These are phyloP conservation scores for Heteractis magnifica DNA, from an alignment of 92 coral and sea anemone species.

Conservation along the genomic window DNA sequence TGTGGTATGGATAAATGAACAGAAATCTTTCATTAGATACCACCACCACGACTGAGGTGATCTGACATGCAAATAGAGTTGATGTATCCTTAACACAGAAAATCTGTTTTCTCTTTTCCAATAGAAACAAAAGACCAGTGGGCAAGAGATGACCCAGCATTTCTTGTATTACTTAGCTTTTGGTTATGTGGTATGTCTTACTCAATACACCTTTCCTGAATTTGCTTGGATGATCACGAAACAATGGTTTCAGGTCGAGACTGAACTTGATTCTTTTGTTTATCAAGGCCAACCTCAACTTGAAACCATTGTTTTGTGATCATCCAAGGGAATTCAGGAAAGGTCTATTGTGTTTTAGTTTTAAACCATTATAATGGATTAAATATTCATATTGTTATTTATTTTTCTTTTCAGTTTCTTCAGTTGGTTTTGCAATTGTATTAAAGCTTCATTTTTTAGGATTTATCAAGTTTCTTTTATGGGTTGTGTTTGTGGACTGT, in stretches of 20 bases:
- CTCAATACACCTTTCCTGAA: background rate
- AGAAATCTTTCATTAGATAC: too few relatives aligned
- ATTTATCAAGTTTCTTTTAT: constrained; percentile 88
- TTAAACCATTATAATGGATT: background rate
- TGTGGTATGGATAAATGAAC: too few relatives aligned
- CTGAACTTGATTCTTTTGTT: too few relatives aligned
- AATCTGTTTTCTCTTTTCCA: background rate
- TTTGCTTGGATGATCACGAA: background rate
- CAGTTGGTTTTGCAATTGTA: constrained; percentile 93
- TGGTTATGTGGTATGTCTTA: constrained; percentile 88
- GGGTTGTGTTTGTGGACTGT: constrained; percentile 98
- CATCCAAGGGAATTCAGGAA: too few relatives aligned
- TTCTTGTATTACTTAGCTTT: constrained; percentile 90
- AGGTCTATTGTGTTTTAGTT: too few relatives aligned
- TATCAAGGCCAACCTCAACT: too few relatives aligned
- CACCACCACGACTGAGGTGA: too few relatives aligned
- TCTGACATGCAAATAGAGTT: background rate
- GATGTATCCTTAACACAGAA: background rate
- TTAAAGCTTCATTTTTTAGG: constrained; percentile 85
- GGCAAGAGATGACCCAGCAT: constrained; percentile 99
- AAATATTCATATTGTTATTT: background rate
- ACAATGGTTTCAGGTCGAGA: too few relatives aligned
- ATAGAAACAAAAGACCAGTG: constrained; percentile 97
- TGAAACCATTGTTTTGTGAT: too few relatives aligned
- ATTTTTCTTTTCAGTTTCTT: constrained; percentile 68